Conservation (phyloP, 2,797 vertebrate genomes). For the Nyctibius grandis region DNA sequence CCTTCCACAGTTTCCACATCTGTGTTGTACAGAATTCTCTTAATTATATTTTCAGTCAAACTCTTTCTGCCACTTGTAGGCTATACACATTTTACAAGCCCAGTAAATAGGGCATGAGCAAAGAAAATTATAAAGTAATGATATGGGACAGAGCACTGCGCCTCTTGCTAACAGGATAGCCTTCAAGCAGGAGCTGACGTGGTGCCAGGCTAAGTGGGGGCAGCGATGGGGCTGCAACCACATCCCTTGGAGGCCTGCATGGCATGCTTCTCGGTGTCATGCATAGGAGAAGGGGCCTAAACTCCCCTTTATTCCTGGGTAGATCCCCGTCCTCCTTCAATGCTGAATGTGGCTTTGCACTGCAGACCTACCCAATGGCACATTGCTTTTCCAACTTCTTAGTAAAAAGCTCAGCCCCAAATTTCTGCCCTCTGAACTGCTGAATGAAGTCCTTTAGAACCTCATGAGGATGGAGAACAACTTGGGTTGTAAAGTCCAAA, state of each 20-base stretch:
- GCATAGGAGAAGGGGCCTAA: background rate
- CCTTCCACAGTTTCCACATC: background rate
- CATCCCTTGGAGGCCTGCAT: background rate
- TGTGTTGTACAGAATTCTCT: background rate
- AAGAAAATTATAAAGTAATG: background rate
- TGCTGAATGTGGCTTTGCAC: background rate
- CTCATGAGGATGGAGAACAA: background rate
- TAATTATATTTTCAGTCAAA: background rate
- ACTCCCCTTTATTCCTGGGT: background rate
- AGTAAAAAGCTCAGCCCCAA: background rate
- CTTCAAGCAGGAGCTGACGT: background rate
- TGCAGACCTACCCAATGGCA: background rate
- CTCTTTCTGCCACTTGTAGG: background rate
- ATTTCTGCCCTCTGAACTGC: background rate
- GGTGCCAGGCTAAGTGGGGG: background rate
- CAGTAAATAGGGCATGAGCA: background rate
- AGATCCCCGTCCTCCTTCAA: background rate
- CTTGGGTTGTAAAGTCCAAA: background rate
- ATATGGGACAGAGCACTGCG: background rate
- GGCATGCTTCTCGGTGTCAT: background rate
- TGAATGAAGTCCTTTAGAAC: background rate
- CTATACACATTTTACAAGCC: background rate
- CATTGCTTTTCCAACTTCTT: background rate
- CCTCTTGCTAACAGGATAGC: background rate
- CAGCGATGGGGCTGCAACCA: background rate